phyloP scores from a whole-genome alignment of 2,888 invertebrate species.

The Trichopria drosophilae region DNA sequence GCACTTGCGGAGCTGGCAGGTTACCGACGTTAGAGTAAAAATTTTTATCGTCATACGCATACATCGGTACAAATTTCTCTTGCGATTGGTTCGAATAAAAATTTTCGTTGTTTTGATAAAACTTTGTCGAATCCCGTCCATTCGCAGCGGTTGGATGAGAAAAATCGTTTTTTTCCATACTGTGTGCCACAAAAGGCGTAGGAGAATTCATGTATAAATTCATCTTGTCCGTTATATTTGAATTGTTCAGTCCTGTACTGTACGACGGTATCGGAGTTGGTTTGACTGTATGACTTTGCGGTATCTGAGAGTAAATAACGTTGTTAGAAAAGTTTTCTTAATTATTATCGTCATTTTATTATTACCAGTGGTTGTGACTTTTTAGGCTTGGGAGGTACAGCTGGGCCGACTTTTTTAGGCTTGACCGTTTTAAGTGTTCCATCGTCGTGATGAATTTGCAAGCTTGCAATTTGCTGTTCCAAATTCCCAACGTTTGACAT shows the following conservation, averaged over 20 bases:
- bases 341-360: slow-evolving; percentile 1
- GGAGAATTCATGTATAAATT: slow-evolving; percentile 55
- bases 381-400: slow-evolving; percentile 77
- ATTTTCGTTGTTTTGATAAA: slow-evolving; percentile 50
- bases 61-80: slow-evolving; percentile 51
- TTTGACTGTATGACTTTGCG: slow-evolving; percentile 74
- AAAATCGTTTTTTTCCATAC: slow-evolving; percentile 53
- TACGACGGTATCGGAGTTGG: slow-evolving; percentile 74
- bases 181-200: slow-evolving; percentile 48
- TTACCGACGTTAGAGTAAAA: slow-evolving; percentile 54
- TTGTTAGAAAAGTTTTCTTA: slow-evolving; percentile 10
- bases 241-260: slow-evolving; percentile 69
- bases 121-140: slow-evolving; percentile 44
- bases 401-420: slow-evolving; percentile 71
- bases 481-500: slow-evolving; percentile 65
- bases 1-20: slow-evolving; percentile 50
- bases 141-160: slow-evolving; percentile 37
- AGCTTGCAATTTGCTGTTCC: slow-evolving; percentile 71
- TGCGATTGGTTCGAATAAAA: slow-evolving; percentile 48
- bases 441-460: slow-evolving; percentile 65
- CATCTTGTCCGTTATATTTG: slow-evolving; percentile 48
- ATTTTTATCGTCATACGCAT: slow-evolving; percentile 51
- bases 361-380: slow-evolving; percentile 66
- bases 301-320: slow-evolving; percentile 65
- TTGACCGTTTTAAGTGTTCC: slow-evolving; percentile 52